Conservation (phyloP, 2,113 vertebrate genomes). For the Synodontis membranacea region DNA sequence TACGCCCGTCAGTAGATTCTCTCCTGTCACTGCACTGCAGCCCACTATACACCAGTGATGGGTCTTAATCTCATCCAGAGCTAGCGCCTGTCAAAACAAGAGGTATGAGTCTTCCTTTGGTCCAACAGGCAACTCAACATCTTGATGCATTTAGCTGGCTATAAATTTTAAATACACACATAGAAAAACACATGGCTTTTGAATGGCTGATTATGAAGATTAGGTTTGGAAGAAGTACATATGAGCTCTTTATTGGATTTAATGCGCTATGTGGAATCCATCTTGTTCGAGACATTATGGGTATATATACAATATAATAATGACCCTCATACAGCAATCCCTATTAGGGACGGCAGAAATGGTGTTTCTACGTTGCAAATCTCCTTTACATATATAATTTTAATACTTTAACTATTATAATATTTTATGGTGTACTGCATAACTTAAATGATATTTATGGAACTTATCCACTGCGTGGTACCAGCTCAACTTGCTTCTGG, state of each 20-base stretch:
- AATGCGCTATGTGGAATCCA: neutral
- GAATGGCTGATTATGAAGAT: neutral
- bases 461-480: too few species aligned
- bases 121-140: neutral
- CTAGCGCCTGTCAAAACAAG: slow-evolving; percentile 70
- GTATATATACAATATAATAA: neutral
- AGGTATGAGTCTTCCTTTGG: neutral
- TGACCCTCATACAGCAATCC: neutral
- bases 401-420: too few species aligned
- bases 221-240: neutral
- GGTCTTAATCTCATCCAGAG: slow-evolving; percentile 80
- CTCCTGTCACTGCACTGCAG: slow-evolving; percentile 86
- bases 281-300: neutral
- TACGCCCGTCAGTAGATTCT: slow-evolving; percentile 81
- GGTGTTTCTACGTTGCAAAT: neutral
- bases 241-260: neutral
- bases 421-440: neutral
- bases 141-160: neutral
- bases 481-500: too few species aligned
- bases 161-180: neutral
- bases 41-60: slow-evolving; percentile 90
- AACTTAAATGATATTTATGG: neutral
- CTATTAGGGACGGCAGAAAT: neutral
- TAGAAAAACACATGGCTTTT: neutral
- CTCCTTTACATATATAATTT: neutral